A percentile compares a stretch with the other conserved stretches of the same genome.
Conservation (phyloP, 2,113 vertebrate species). For the Triplophysa dalaica region DNA sequence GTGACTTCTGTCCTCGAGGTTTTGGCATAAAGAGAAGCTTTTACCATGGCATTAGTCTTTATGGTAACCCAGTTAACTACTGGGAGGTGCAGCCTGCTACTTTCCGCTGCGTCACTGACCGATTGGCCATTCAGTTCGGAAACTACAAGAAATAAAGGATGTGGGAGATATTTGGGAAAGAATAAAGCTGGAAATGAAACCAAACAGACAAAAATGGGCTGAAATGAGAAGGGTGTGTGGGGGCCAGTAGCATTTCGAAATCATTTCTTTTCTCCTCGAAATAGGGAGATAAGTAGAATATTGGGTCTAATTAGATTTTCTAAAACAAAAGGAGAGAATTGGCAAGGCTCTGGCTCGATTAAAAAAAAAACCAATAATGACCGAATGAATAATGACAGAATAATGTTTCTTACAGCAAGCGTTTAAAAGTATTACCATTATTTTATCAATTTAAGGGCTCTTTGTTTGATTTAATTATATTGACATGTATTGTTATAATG, state of each 20-base stretch:
- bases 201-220: not conserved
- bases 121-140: slow-evolving; percentile 85
- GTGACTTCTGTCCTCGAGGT: slow-evolving; percentile 85
- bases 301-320: not conserved
- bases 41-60: slow-evolving; percentile 88
- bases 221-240: too few species aligned
- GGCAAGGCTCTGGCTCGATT: not conserved
- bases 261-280: too few species aligned
- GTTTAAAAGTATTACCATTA: slow-evolving; percentile 13
- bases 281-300: slow-evolving; percentile 31
- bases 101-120: slow-evolving; percentile 85
- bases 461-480: slow-evolving; percentile 37
- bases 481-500: slow-evolving; percentile 56
- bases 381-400: not conserved
- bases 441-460: slow-evolving; percentile 33
- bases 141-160: slow-evolving; percentile 87
- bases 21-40: slow-evolving; percentile 85
- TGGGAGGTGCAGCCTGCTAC: slow-evolving; percentile 89
- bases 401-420: not conserved
- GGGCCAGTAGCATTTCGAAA: not conserved
- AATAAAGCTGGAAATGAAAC: slow-evolving; percentile 16
- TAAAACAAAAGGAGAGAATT: not conserved
- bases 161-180: not conserved
- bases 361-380: not conserved
- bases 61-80: slow-evolving; percentile 85